Evolutionary conservation across 2,888 invertebrate species (phyloP), one percentile per base, ranked within the genome.

Genomic region (Mythimna vitellina): DNA sequence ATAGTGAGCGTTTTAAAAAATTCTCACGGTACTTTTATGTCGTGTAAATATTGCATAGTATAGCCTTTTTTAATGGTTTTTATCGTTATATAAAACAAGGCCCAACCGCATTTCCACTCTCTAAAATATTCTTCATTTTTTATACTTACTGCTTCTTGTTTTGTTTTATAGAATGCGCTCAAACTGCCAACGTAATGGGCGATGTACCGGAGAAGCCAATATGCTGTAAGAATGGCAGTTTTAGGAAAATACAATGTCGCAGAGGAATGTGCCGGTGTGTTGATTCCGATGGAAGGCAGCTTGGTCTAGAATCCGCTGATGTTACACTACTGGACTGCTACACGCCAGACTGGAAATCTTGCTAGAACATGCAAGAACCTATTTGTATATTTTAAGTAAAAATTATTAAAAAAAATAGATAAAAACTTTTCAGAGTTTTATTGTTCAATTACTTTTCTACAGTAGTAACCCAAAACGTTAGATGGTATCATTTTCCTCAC

Each of bases 221-320:
- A 0, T 98, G 98, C 86, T 97, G 97, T 82, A 85, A 88, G 10
- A 97, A 97, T 88, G 98, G 98, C 20, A 97, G 97, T 89, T 98
- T 97, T 88, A 92, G 97, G 65, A 85, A 87, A 7, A 93, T 97
- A 63, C 97, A 97, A 86, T 97, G 97, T 86, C 95, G 97, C 10
- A 95, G 97, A 3, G 97, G 97, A 0, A 81, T 91, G 46, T 97
- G 97, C 85, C 96, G 96, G 56, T 98, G 98, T 86, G 97, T 97
- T 0, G 97, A 97, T 86, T 78, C 88, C 0, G 94, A 97, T 83
- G 97, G 97, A 0, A 90, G 96, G 63, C 97, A 97, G 89, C 85
- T 90, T 0, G 93, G 91, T 7, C 79, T 67, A 56, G 96, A 96
- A 80, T 83, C 88, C 0, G 84, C 89, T 29, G 90, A 93, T 74